Evolutionary conservation across 2,113 vertebrate genomes (phyloP).

Genomic region (Isurus oxyrinchus): DNA sequence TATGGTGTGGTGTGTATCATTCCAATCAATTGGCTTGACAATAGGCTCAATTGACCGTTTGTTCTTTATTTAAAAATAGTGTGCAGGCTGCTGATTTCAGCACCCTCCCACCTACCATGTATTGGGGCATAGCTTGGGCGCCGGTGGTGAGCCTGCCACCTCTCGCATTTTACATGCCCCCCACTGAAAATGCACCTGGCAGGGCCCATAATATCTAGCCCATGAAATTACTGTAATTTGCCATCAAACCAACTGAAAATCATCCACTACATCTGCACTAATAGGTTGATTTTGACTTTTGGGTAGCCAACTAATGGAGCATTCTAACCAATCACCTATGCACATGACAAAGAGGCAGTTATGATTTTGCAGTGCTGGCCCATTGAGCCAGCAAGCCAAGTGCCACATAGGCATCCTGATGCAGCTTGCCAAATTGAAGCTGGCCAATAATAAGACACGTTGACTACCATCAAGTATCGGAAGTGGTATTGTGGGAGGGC

Average conservation of each 20-base stretch:
- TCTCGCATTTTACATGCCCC: too few species aligned
- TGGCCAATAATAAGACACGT: background rate
- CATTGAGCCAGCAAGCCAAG: background rate
- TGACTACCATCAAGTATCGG: too few species aligned
- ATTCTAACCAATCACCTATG: background rate
- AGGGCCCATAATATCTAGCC: too few species aligned
- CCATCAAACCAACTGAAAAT: background rate
- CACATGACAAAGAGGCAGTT: background rate
- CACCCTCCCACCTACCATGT: too few species aligned
- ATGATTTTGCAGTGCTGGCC: background rate
- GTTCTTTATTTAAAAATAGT: too few species aligned
- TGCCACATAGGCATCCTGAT: background rate
- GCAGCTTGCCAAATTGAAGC: background rate
- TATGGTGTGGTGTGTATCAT: too few species aligned
- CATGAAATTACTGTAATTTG: background rate
- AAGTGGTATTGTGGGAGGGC: background rate
- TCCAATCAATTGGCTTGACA: too few species aligned
- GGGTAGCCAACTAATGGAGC: background rate
- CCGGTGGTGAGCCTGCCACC: too few species aligned
- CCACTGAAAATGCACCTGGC: too few species aligned
- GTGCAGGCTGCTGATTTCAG: too few species aligned
- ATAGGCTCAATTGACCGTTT: too few species aligned
- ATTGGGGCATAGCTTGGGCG: too few species aligned
- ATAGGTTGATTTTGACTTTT: background rate
- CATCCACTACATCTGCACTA: background rate